A percentile compares a stretch with the other conserved stretches of the same genome.
Conservation (phyloP, 2,113 vertebrate genomes). For the Pelvicachromis taeniatus region DNA sequence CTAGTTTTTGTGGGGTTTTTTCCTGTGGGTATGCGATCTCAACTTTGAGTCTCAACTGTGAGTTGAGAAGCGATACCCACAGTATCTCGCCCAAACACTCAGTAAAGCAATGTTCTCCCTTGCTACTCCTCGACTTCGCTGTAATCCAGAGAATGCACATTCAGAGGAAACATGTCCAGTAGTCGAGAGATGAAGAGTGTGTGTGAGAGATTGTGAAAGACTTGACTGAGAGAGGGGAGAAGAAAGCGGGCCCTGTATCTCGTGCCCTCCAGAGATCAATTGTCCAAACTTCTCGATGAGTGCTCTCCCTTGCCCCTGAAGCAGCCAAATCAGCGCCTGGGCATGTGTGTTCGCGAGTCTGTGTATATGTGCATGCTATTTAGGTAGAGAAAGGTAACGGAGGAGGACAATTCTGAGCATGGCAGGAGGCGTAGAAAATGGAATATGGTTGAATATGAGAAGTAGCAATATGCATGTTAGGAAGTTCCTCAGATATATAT, state of each 20-base stretch:
- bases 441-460: not conserved
- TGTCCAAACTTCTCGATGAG: slow-evolving; percentile 72
- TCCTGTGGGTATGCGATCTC: not conserved
- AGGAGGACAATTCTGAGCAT: slow-evolving; percentile 13
- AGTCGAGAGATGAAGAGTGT: not conserved
- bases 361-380: slow-evolving; percentile 3
- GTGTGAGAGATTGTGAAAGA: not conserved
- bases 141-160: slow-evolving; percentile 62
- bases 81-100: slow-evolving; percentile 2
- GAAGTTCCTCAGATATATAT: slow-evolving; percentile 71
- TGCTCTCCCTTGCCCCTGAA: slow-evolving; percentile 56
- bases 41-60: not conserved
- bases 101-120: slow-evolving; percentile 6
- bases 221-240: not conserved
- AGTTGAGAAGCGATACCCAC: slow-evolving; percentile 20
- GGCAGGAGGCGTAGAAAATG: not conserved
- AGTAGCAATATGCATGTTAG: slow-evolving; percentile 41
- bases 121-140: slow-evolving; percentile 14
- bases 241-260: slow-evolving; percentile 40
- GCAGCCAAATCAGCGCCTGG: slow-evolving; percentile 59
- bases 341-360: not conserved
- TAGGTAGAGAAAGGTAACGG: not conserved
- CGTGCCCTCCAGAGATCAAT: slow-evolving; percentile 71
- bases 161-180: slow-evolving; percentile 17
- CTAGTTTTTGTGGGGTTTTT: not conserved